A percentile compares a stretch with the other conserved stretches of the same genome.
These are phyloP conservation scores for Furcifer pardalis DNA, from an alignment of 2,797 vertebrate species.

Conservation along the genomic window DNA sequence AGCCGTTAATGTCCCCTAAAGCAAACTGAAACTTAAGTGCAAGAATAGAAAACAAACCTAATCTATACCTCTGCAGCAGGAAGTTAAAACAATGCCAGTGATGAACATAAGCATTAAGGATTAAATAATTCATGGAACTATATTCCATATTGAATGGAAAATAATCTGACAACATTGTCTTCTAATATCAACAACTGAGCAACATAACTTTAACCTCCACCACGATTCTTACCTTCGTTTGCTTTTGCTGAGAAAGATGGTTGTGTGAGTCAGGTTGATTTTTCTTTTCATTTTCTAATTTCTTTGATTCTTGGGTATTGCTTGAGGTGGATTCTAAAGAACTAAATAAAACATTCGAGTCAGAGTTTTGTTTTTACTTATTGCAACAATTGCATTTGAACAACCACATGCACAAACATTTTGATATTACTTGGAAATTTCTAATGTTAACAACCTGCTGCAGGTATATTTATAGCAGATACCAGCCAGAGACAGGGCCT, in stretches of 20 bases:
- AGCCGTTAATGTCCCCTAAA: not conserved
- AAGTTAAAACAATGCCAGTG: not conserved
- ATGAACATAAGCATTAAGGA: not conserved
- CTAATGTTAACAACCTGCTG: too few relatives aligned
- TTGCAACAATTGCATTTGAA: not conserved
- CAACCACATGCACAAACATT: too few relatives aligned
- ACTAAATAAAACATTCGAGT: constrained; percentile 12
- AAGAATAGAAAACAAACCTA: not conserved
- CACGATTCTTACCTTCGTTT: constrained; percentile 5
- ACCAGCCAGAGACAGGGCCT: too few relatives aligned
- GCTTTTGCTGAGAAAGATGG: not conserved
- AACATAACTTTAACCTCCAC: not conserved
- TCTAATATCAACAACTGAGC: not conserved
- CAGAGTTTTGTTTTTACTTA: not conserved
- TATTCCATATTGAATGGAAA: not conserved
- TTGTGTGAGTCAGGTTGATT: constrained; percentile 27
- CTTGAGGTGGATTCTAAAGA: constrained; percentile 48
- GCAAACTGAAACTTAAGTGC: not conserved
- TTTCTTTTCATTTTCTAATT: constrained; percentile 43
- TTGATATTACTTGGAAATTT: too few relatives aligned
- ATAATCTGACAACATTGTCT: not conserved
- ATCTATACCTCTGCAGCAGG: not conserved
- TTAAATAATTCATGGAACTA: not conserved
- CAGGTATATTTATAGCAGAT: too few relatives aligned
- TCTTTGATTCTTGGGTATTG: constrained; percentile 60